These are phyloP conservation scores for Catharus ustulatus DNA, from an alignment of 2,797 vertebrate genomes.

Conservation along the genomic window DNA sequence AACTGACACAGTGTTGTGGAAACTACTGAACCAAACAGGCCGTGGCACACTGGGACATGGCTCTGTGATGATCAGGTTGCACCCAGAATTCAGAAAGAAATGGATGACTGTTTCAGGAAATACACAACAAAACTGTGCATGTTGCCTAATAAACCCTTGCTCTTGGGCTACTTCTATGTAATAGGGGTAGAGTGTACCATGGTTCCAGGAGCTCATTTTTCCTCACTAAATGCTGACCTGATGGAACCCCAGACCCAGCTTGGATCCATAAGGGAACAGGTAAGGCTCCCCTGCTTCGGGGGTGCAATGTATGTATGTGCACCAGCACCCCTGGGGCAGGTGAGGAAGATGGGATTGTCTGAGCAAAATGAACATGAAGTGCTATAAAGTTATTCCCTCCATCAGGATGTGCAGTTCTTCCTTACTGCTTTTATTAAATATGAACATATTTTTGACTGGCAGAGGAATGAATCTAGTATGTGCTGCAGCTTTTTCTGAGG, in stretches of 20 bases:
- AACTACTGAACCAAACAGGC: not conserved
- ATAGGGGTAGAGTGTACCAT: fast-evolving
- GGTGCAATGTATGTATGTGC: fast-evolving
- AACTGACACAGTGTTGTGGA: not conserved
- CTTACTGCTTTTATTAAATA: not conserved
- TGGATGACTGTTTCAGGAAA: not conserved
- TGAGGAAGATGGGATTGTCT: not conserved
- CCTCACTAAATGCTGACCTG: not conserved
- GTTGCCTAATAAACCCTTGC: not conserved
- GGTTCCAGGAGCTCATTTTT: not conserved
- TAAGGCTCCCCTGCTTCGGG: not conserved
- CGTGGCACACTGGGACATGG: not conserved
- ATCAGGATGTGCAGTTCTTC: not conserved
- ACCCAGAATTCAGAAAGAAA: not conserved
- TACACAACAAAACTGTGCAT: not conserved
- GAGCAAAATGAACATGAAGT: not conserved
- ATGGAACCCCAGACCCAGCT: not conserved
- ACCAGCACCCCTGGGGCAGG: not conserved
- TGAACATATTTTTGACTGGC: not conserved
- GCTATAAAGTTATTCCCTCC: not conserved
- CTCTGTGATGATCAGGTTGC: not conserved
- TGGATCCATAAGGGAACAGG: not conserved
- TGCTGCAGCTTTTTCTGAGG: not conserved
- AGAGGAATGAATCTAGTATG: not conserved
- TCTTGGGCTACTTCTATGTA: not conserved